Conservation (phyloP, 2,888 invertebrate genomes). For the Dyspetes luteomarginatus region DNA sequence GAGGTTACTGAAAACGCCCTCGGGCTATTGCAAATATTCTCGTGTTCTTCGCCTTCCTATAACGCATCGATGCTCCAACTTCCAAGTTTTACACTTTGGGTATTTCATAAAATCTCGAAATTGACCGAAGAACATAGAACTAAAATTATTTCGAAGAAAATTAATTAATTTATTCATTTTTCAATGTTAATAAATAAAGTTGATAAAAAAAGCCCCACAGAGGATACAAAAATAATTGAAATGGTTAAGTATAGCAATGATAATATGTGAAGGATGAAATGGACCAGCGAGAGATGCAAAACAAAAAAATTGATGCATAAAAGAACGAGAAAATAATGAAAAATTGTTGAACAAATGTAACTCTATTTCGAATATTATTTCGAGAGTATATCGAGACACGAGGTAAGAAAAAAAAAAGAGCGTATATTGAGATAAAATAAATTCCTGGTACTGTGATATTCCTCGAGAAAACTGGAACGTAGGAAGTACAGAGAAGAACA, state of each 20-base stretch:
- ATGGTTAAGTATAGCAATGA: no score
- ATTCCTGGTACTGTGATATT: constrained; percentile 4
- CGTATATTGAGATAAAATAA: background rate
- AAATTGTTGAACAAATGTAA: no score
- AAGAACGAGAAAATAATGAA: no score
- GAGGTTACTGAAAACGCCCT: constrained; percentile 37
- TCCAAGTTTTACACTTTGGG: background rate
- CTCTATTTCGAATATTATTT: constrained; percentile 3
- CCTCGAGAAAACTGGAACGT: constrained; percentile 43
- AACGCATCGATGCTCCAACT: background rate
- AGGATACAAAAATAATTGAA: no score
- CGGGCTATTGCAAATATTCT: constrained; percentile 50
- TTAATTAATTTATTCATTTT: no score
- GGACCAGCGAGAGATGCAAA: no score
- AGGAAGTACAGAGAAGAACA: constrained; percentile 58
- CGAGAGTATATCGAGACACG: background rate
- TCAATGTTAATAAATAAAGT: no score
- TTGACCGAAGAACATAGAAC: background rate
- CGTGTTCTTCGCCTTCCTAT: constrained; percentile 24
- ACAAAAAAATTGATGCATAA: no score
- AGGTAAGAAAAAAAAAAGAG: constrained; percentile 1
- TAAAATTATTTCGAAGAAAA: no score
- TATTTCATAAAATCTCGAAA: background rate
- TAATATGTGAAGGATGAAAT: no score
- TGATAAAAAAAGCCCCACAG: no score